Percentiles rank a stretch among this genome's conserved stretches.
phyloP scores from a whole-genome alignment of 2,797 vertebrate genomes.

The Leuciscus waleckii region DNA sequence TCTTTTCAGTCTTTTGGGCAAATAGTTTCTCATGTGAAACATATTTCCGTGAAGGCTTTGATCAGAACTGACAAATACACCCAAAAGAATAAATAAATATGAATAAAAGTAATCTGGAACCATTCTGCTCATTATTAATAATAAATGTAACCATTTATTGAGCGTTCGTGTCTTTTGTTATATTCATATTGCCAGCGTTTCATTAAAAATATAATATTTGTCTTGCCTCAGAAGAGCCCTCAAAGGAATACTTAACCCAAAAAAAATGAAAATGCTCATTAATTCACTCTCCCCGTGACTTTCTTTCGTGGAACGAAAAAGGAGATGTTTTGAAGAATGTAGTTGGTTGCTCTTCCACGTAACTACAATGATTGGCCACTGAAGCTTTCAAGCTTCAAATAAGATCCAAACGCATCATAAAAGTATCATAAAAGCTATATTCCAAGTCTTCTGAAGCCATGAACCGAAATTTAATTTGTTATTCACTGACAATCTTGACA shows the following conservation, averaged over 20 bases:
- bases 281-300: background rate
- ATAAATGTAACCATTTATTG: background rate
- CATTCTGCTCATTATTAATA: background rate
- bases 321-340: background rate
- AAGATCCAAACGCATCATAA: background rate
- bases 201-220: background rate
- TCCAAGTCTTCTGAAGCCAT: background rate
- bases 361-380: background rate
- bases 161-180: background rate
- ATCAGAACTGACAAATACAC: background rate
- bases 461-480: background rate
- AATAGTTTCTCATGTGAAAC: conserved; percentile 3
- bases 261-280: background rate
- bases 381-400: background rate
- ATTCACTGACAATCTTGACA: background rate
- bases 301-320: background rate
- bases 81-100: background rate
- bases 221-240: background rate
- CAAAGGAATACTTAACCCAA: background rate
- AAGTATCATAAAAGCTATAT: background rate
- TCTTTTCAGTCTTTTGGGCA: background rate
- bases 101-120: background rate
- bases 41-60: conserved; percentile 11
- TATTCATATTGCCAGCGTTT: background rate
- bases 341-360: background rate